Conservation (phyloP, 23 tunicate genomes). For the Clavelina lepadiformis region DNA sequence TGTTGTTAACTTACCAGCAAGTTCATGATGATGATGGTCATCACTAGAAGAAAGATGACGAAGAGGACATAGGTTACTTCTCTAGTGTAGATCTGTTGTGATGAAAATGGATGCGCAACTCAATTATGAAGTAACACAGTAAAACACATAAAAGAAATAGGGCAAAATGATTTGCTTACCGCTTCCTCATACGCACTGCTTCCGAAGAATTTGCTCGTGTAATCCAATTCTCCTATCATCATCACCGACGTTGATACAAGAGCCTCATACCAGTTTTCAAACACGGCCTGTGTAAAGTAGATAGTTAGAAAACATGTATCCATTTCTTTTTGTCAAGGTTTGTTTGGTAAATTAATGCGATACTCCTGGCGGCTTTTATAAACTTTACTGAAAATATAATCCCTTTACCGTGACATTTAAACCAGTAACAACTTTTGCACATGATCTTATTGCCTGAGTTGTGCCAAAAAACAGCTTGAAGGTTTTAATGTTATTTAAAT, state of each 20-base stretch:
- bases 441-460: too few species aligned
- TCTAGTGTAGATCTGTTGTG: conserved; percentile 28
- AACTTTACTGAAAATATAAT: too few species aligned
- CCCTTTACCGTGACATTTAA: too few species aligned
- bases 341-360: too few species aligned
- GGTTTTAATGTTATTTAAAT: too few species aligned
- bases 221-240: conserved; percentile 76
- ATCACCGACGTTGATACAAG: conserved; percentile 50
- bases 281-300: conserved; percentile 54
- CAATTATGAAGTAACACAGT: too few species aligned
- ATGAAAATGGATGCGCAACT: not conserved
- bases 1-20: conserved; percentile 44
- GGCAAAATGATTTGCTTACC: not conserved
- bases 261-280: conserved; percentile 60
- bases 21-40: conserved; percentile 85
- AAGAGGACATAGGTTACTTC: conserved; percentile 61
- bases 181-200: not conserved
- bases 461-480: too few species aligned
- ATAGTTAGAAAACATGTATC: too few species aligned
- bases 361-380: too few species aligned
- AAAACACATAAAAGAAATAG: conserved; percentile 1
- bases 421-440: too few species aligned
- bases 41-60: conserved; percentile 52
- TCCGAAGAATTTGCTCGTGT: conserved; percentile 33
- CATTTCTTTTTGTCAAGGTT: too few species aligned